Percentiles rank a stretch among this genome's conserved stretches.
phyloP scores from a whole-genome alignment of 2,113 vertebrate genomes.

The Empidonax traillii region DNA sequence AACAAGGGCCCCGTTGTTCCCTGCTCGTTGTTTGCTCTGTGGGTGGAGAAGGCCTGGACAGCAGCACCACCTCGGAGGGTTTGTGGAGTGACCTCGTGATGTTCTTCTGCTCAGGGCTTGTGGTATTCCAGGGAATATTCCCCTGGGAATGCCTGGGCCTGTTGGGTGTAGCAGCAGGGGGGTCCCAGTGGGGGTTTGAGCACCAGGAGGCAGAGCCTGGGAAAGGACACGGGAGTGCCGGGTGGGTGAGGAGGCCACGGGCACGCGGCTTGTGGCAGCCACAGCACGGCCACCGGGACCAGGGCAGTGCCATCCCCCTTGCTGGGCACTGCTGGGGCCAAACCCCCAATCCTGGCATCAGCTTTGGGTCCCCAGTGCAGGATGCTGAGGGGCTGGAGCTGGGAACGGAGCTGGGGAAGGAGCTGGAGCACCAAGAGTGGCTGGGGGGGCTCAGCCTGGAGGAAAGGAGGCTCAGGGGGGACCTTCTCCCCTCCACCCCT shows the following conservation, averaged over 20 bases:
- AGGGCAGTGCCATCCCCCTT: background rate
- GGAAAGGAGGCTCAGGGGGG: background rate
- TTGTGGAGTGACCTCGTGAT: background rate
- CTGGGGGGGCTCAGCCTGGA: background rate
- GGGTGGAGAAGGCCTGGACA: too few relatives aligned
- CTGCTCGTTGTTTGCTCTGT: background rate
- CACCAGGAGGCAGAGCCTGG: background rate
- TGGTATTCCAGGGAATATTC: background rate
- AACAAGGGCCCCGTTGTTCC: background rate
- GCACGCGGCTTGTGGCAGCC: background rate
- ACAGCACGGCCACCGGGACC: background rate
- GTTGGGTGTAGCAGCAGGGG: accelerated
- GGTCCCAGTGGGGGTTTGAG: background rate
- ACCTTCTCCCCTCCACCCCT: accelerated
- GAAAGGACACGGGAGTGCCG: background rate
- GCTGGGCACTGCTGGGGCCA: background rate
- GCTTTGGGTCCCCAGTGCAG: background rate
- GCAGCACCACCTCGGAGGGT: accelerated
- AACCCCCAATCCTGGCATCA: background rate
- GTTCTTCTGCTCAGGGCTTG: background rate
- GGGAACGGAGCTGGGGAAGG: background rate
- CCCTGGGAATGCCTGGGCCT: background rate
- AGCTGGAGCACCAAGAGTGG: background rate
- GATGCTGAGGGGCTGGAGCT: background rate
- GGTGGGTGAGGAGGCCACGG: background rate